Base-by-base conservation (phyloP, 2,888 invertebrate species). In the Disparrhopalites patrizii region DNA sequence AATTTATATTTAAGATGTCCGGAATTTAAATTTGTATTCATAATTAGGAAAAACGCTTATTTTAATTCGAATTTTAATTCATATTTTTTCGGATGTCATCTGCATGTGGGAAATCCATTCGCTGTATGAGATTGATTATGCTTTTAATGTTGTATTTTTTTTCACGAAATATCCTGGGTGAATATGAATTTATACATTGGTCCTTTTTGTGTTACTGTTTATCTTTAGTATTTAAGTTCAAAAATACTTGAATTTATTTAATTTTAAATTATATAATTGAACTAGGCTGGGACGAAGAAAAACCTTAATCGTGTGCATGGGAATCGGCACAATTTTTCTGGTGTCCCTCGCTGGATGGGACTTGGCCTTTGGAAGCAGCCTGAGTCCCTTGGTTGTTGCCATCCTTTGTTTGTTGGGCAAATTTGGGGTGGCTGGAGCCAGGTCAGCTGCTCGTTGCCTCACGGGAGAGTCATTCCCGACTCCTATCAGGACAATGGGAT, bases 391-490 rank as follows among this genome's bases (percentile, higher is more conserved):
- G 8, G 20, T 40, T 10, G 43, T 60, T 1, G 67, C 66, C 4
- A 18, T 66, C 30, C 60, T 71, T 7, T 71, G 67, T 43, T 64
- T 74, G 23, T 28, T 68, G 13, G 72, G 69, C 2, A 69, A 70
- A 50, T 68, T 71, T 20, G 71, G 74, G n/a, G 66, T 70, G 15
- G 68, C 73, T n/a, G 72, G 66, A 2, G 65, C 72, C 5, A 43
- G 71, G 25, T 68, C 68, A 5, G 66, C 67, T 1, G 69, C 68
- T 0, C 36, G 69, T 18, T 56, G 66, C 10, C 62, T 72, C 10
- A 70, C 72, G 0, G 58, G 68, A 0, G 72, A 72, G 64, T 69
- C 69, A 1, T 72, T 67, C 40, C 72, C 72, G 1, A 72, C 72
- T 1, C 33, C 65, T 4, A 66, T 72, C 25, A 38, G 72, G 30